Evolutionary conservation across 2,113 vertebrate species (phyloP), one percentile per base, ranked within the genome.

Genomic region (Uria aalge): DNA sequence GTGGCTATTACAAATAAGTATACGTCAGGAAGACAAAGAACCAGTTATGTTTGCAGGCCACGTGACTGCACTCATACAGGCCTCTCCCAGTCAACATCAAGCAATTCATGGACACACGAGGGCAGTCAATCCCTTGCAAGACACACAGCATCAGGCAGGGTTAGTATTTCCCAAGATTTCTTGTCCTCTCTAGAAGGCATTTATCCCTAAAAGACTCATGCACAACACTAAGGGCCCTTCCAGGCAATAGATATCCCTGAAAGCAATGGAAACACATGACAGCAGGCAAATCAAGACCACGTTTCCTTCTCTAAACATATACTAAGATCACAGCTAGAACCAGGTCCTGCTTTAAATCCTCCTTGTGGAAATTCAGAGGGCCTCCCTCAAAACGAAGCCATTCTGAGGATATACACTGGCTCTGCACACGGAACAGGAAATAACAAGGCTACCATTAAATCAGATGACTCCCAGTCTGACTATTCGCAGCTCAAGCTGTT

Each of bases 91-190:
- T 1, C 43, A 41, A 15, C n/a, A 32, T 4, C 45, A 41, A 43
- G 68, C 55, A 11, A 15, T 0, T 11, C 13, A 12, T 24, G 45
- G 47, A 88, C 97, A 7, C 95, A 89, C 11, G 97, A 96, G 97
- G 97, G 97, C 97, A 96, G 95, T 57, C 90, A 48, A 92, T 50
- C 57, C 90, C 36, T 48, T 32, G 69, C 22, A 32, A 96, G 68
- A 30, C 67, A 27, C 3, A 4, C 9, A 6, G 17, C 2, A 7
- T 7, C 62, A 67, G 53, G 48, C 87, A 52, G 24, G 36, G 34
- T 15, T 32, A 27, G 19, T 0, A 41, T 36, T 47, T 43, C 60
- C 75, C 53, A 38, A n/a, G 5, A 23, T 67, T 64, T 85, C 68
- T 32, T 14, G 2, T 12, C 20, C n/a, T 30, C 34, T 67, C 41